These are phyloP conservation scores for Lagorchestes hirsutus DNA, from an alignment of 2,797 vertebrate genomes.

Conservation along the genomic window DNA sequence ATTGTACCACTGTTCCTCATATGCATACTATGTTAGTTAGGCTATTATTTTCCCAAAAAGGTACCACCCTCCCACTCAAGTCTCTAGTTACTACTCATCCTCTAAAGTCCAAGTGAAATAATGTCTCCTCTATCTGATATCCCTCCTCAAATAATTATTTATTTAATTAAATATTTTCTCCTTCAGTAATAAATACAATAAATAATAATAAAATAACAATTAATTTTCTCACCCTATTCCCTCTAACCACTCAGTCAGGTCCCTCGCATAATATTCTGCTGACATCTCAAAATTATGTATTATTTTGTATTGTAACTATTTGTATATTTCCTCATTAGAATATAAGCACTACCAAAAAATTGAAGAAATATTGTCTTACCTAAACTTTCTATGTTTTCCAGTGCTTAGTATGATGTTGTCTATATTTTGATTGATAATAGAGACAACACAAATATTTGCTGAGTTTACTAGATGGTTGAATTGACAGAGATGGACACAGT, in stretches of 20 bases:
- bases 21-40: not conserved
- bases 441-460: not conserved
- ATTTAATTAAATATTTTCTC: no score
- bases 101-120: not conserved
- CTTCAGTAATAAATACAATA: no score
- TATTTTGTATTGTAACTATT: not conserved
- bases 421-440: not conserved
- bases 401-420: not conserved
- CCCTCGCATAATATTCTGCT: not conserved
- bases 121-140: not conserved
- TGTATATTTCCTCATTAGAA: not conserved
- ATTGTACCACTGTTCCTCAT: not conserved
- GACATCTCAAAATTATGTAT: not conserved
- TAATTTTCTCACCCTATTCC: no score
- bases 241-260: not conserved
- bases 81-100: not conserved
- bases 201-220: no score
- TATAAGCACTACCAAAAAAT: not conserved
- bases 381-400: not conserved
- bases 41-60: not conserved
- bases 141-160: not conserved
- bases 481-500: not conserved
- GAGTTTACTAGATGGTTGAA: not conserved
- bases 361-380: not conserved
- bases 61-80: not conserved